These are phyloP conservation scores for Brachynemurus nebulosus DNA, from an alignment of 2,888 invertebrate genomes.

Conservation along the genomic window DNA sequence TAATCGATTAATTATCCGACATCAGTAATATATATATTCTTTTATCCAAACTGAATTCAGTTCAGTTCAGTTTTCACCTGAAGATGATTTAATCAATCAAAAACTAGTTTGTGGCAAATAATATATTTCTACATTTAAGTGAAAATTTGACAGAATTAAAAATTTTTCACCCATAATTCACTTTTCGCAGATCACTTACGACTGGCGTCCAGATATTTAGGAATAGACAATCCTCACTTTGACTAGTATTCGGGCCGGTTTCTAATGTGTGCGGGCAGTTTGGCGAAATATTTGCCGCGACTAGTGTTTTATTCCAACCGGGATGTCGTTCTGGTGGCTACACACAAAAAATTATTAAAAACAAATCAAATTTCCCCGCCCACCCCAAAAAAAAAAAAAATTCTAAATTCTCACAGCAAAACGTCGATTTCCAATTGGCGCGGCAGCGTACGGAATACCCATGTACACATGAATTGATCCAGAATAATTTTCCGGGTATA, in stretches of 20 bases:
- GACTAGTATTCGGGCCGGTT: conserved; percentile 23
- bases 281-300: conserved; percentile 54
- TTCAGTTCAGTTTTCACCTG: too few species aligned
- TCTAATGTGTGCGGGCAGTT: conserved; percentile 48
- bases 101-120: too few species aligned
- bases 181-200: too few species aligned
- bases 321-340: conserved; percentile 54
- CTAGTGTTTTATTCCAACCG: conserved; percentile 57
- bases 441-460: conserved; percentile 69
- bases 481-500: conserved; percentile 46
- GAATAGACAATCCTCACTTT: conserved; percentile 75
- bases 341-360: neutral
- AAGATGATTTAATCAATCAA: too few species aligned
- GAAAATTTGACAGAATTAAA: too few species aligned
- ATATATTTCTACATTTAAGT: too few species aligned
- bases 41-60: too few species aligned
- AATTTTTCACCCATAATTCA: too few species aligned
- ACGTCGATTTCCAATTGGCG: conserved; percentile 57
- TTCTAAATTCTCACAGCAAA: conserved; percentile 46
- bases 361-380: neutral
- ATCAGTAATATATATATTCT: too few species aligned
- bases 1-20: too few species aligned
- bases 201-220: conserved; percentile 81
- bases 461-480: conserved; percentile 52
- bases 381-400: neutral